Conservation (phyloP, 2,888 invertebrate species). For the Pecten maximus region DNA sequence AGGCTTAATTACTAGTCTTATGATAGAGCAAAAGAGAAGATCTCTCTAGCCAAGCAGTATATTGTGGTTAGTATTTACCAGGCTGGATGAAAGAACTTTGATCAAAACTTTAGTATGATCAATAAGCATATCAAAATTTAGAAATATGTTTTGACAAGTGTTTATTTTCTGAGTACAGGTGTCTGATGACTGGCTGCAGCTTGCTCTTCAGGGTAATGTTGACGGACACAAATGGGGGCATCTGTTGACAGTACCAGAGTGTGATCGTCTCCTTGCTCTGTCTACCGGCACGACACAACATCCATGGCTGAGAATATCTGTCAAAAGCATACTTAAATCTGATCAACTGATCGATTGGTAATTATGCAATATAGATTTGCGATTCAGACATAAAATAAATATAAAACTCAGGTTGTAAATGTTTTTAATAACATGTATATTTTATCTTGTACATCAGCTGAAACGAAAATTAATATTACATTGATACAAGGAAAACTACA, state of each 20-base stretch:
- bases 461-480: too few species aligned
- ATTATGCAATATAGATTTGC: constrained; percentile 26
- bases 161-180: constrained; percentile 59
- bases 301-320: constrained; percentile 73
- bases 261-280: constrained; percentile 72
- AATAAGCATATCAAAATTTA: too few species aligned
- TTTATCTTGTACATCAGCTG: too few species aligned
- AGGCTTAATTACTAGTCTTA: too few species aligned
- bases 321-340: constrained; percentile 72
- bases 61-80: too few species aligned
- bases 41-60: too few species aligned
- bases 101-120: too few species aligned
- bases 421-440: not conserved
- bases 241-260: constrained; percentile 58
- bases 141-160: not conserved
- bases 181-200: constrained; percentile 70
- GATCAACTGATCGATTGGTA: constrained; percentile 66
- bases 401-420: not conserved
- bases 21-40: too few species aligned
- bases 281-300: constrained; percentile 69
- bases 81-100: too few species aligned
- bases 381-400: too few species aligned
- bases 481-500: too few species aligned
- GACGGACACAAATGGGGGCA: constrained; percentile 47
- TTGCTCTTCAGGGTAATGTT: constrained; percentile 54